Percentiles rank a stretch among this genome's conserved stretches.
phyloP scores from a whole-genome alignment of 2,797 vertebrate species.

The Acanthis flammea region DNA sequence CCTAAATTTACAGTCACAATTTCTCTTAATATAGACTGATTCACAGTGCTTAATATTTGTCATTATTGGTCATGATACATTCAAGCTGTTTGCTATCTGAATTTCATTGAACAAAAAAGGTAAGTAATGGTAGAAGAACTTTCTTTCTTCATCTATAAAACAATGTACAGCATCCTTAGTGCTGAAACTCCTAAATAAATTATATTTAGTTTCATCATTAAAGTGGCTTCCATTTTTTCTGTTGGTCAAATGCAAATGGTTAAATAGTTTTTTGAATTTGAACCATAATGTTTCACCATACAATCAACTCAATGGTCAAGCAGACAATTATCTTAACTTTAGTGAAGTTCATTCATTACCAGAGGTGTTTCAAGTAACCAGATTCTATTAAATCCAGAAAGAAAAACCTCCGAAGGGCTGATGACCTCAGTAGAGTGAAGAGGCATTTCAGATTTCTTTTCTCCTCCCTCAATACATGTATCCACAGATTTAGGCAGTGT shows the following conservation, averaged over 20 bases:
- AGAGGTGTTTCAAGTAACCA: neutral
- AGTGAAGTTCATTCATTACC: neutral
- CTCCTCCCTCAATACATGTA: rapidly evolving
- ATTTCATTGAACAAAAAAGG: neutral
- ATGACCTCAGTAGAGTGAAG: neutral
- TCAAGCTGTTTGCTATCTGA: neutral
- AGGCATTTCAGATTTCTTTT: neutral
- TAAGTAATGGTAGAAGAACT: neutral
- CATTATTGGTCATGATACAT: neutral
- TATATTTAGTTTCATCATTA: neutral
- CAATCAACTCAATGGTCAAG: neutral
- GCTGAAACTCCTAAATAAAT: neutral
- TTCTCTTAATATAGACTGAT: neutral
- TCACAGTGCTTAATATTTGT: neutral
- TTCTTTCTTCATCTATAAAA: neutral
- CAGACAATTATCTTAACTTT: neutral
- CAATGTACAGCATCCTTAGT: neutral
- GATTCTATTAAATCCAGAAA: neutral
- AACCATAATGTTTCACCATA: neutral
- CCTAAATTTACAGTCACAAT: neutral
- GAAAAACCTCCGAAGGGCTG: neutral
- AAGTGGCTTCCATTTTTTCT: neutral
- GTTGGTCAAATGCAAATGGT: neutral
- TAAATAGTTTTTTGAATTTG: neutral
- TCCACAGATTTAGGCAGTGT: neutral